These are phyloP conservation scores for Manduca sexta DNA, from an alignment of 1,140 invertebrate genomes.

Conservation along the genomic window DNA sequence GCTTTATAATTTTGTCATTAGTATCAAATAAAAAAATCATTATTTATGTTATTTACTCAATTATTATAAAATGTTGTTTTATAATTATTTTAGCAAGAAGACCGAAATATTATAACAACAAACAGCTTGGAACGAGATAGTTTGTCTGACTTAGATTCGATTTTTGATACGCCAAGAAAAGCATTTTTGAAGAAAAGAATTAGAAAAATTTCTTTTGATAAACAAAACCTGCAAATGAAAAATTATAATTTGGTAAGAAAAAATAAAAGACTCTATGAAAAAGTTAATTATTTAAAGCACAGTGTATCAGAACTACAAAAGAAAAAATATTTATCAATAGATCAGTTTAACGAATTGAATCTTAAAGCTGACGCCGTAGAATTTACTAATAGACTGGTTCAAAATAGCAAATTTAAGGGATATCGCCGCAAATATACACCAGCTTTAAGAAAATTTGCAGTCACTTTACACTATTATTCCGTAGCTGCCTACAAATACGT, in stretches of 20 bases:
- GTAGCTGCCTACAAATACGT: slow-evolving; percentile 28
- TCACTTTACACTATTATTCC: slow-evolving; percentile 39
- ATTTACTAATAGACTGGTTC: neutral
- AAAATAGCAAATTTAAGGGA: neutral
- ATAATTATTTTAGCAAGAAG: neutral
- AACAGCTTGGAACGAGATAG: neutral
- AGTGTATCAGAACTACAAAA: slow-evolving; percentile 1
- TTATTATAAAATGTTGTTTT: neutral
- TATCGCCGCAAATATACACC: neutral
- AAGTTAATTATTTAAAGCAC: neutral
- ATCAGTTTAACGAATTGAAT: neutral
- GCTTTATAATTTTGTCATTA: neutral
- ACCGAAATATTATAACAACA: neutral
- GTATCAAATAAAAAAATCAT: neutral
- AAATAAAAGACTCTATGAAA: slow-evolving; percentile 2
- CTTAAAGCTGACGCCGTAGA: neutral
- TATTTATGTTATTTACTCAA: neutral
- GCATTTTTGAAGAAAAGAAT: slow-evolving; percentile 1
- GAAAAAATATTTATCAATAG: neutral
- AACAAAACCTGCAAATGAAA: neutral
- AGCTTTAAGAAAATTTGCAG: slow-evolving; percentile 19
- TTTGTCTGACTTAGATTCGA: neutral
- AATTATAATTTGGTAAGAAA: slow-evolving; percentile 1
- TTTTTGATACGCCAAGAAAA: slow-evolving; percentile 4
- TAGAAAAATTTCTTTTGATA: too few species aligned